These are phyloP conservation scores for Ornithorhynchus anatinus DNA, from an alignment of 2,113 vertebrate genomes.

Conservation along the genomic window DNA sequence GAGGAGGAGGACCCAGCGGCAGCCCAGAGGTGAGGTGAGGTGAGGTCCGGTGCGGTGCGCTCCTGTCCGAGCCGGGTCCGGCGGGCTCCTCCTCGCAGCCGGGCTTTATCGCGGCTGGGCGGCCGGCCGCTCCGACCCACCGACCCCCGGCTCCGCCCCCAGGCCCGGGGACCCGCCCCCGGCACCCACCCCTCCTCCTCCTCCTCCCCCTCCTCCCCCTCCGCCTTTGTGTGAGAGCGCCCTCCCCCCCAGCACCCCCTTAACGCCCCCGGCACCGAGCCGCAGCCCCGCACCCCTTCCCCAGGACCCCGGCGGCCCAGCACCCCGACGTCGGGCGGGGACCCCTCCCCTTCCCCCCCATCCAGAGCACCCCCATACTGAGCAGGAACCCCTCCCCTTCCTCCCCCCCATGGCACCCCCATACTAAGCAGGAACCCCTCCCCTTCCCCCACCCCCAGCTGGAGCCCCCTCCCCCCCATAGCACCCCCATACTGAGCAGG, in stretches of 20 bases:
- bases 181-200: neutral
- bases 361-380: no score
- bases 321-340: neutral
- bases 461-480: no score
- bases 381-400: no score
- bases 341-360: neutral
- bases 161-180: conserved; percentile 6
- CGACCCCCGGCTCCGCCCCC: neutral
- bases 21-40: neutral
- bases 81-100: neutral
- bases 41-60: neutral
- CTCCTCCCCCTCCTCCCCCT: conserved; percentile 2
- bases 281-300: no score
- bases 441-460: no score
- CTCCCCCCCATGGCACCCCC: no score
- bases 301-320: no score
- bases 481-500: no score
- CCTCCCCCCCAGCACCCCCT: no score
- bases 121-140: neutral
- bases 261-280: no score
- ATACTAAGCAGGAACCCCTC: no score
- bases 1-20: neutral
- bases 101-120: conserved; percentile 11
- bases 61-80: neutral
- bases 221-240: neutral